phyloP scores from a whole-genome alignment of 2,888 invertebrate genomes.

The Morpho deidamia region DNA sequence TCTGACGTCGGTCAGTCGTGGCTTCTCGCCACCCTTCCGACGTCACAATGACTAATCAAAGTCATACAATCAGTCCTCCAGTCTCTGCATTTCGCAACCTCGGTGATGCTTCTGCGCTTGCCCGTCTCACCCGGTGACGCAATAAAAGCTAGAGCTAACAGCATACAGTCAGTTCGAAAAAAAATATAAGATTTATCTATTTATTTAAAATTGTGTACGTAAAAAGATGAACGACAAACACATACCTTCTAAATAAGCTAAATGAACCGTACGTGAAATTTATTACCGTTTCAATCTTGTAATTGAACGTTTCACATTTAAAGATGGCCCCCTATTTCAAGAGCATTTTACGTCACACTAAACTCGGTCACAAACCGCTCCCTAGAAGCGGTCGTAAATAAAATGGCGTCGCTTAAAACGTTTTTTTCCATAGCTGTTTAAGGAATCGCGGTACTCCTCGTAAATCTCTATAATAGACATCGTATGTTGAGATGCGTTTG shows the following conservation, averaged over 20 bases:
- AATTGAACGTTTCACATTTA: constrained; percentile 15
- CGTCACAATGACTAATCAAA: no score
- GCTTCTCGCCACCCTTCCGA: no score
- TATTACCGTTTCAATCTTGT: constrained; percentile 15
- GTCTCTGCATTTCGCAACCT: no score
- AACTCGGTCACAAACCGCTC: constrained; percentile 42
- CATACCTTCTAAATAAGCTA: neutral
- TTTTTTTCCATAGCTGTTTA: constrained; percentile 42
- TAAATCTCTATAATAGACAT: constrained; percentile 46
- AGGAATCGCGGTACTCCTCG: constrained; percentile 44
- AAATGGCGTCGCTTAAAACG: constrained; percentile 40
- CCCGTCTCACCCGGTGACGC: no score
- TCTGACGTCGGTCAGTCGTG: no score
- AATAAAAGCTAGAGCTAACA: no score
- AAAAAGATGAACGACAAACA: neutral
- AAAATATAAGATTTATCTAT: no score
- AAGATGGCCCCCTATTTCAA: constrained; percentile 16
- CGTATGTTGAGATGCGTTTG: constrained; percentile 26
- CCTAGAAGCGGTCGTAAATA: constrained; percentile 43
- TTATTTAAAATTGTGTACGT: no score
- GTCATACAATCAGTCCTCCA: no score
- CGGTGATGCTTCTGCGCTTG: no score
- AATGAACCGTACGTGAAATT: neutral
- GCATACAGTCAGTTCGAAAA: no score
- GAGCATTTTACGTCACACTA: constrained; percentile 31